Conservation (phyloP, 2,888 invertebrate genomes). For the Sisyra nigra region DNA sequence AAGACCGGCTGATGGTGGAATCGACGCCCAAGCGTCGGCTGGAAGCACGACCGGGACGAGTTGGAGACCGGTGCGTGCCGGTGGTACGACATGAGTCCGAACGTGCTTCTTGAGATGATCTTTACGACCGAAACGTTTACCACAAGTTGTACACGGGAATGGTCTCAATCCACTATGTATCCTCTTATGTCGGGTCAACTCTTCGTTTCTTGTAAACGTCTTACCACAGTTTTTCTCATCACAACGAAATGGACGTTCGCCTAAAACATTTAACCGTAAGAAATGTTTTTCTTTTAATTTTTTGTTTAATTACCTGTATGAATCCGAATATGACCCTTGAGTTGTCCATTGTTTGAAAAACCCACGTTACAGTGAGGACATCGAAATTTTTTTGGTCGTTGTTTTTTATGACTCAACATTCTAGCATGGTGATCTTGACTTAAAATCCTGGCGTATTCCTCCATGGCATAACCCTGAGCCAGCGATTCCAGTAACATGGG, state of each 20-base stretch:
- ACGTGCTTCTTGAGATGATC: constrained; percentile 92
- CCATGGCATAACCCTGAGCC: constrained; percentile 36
- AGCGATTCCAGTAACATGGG: constrained; percentile 22
- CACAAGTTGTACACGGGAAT: constrained; percentile 73
- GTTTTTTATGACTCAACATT: constrained; percentile 45
- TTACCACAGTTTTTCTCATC: constrained; percentile 75
- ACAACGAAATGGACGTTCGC: constrained; percentile 77
- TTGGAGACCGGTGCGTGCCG: constrained; percentile 29
- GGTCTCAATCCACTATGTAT: constrained; percentile 79
- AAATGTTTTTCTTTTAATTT: no score
- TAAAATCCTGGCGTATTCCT: constrained; percentile 47
- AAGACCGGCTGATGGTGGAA: constrained; percentile 19
- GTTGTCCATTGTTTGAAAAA: constrained; percentile 86
- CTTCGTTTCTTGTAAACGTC: constrained; percentile 83
- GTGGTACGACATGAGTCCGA: constrained; percentile 56
- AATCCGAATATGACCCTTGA: constrained; percentile 81
- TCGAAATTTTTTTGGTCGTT: constrained; percentile 79
- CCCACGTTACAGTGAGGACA: constrained; percentile 81
- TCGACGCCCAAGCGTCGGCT: constrained; percentile 11
- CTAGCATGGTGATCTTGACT: constrained; percentile 56
- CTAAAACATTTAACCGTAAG: no score
- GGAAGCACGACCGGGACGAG: constrained; percentile 27
- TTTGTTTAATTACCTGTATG: constrained; percentile 50
- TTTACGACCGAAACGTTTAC: constrained; percentile 83
- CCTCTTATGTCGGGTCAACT: constrained; percentile 77